Evolutionary conservation across 2,797 vertebrate species (phyloP).

Genomic region (Centropyge bicolor): DNA sequence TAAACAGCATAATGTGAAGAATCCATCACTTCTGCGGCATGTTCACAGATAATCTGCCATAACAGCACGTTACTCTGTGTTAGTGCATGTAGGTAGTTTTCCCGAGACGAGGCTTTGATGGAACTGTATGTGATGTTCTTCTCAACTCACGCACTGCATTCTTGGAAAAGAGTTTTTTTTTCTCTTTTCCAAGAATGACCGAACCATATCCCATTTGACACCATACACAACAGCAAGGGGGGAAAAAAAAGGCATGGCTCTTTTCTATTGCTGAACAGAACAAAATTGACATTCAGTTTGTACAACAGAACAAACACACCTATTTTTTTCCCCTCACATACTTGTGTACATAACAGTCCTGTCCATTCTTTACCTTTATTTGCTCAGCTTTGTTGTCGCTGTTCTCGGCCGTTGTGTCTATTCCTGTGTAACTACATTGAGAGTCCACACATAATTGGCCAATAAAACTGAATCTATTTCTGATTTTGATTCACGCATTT

Average conservation of each 20-base stretch:
- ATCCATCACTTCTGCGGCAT: slow-evolving; percentile 39
- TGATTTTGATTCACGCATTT: not conserved
- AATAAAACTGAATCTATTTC: not conserved
- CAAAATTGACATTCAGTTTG: slow-evolving; percentile 19
- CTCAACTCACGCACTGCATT: slow-evolving; percentile 20
- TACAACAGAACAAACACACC: not conserved
- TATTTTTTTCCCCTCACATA: no score
- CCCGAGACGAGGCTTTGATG: not conserved
- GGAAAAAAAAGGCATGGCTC: not conserved
- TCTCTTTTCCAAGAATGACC: not conserved
- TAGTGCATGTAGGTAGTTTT: slow-evolving; percentile 10
- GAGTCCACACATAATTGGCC: not conserved
- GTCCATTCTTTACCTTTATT: no score
- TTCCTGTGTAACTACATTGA: not conserved
- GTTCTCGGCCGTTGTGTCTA: not conserved
- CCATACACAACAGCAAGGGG: slow-evolving; percentile 3
- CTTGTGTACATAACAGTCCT: not conserved
- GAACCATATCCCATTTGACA: slow-evolving; percentile 11
- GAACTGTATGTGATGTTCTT: slow-evolving; percentile 12
- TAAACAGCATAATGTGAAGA: slow-evolving; percentile 23
- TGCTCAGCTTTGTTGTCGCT: not conserved
- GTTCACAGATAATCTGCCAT: slow-evolving; percentile 17
- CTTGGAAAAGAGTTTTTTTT: no score
- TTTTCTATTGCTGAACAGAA: not conserved
- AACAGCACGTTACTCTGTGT: not conserved